These are phyloP conservation scores for Branchipolynoe longqiensis DNA, from an alignment of 2,888 invertebrate genomes.

Conservation along the genomic window DNA sequence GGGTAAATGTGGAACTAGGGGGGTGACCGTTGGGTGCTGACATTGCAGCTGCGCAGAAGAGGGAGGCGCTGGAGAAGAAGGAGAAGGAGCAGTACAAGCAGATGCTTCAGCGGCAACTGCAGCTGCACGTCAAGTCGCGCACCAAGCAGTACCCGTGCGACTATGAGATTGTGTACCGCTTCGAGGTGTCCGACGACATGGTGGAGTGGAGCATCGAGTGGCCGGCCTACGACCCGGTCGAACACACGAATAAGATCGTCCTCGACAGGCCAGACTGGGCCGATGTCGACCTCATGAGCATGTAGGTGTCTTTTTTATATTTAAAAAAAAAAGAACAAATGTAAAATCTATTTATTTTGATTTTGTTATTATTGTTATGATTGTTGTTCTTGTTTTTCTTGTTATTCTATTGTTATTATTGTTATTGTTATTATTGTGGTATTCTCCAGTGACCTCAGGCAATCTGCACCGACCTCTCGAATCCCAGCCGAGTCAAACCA, in stretches of 20 bases:
- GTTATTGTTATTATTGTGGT: background rate
- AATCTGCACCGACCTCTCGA: too few species aligned
- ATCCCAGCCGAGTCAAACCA: too few species aligned
- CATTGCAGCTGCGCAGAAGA: slow-evolving; percentile 51
- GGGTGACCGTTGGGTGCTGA: too few species aligned
- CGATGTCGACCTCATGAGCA: slow-evolving; percentile 57
- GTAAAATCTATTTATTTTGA: too few species aligned
- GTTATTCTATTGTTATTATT: too few species aligned
- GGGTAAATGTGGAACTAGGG: too few species aligned
- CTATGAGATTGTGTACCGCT: slow-evolving; percentile 60
- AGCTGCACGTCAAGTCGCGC: slow-evolving; percentile 60
- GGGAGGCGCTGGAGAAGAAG: slow-evolving; percentile 43
- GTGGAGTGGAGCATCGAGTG: slow-evolving; percentile 62
- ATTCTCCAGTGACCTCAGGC: too few species aligned
- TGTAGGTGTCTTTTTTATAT: too few species aligned
- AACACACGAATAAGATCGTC: slow-evolving; percentile 62
- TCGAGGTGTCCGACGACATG: slow-evolving; percentile 68
- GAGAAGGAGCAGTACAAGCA: slow-evolving; percentile 60
- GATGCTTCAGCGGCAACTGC: slow-evolving; percentile 60
- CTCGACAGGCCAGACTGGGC: slow-evolving; percentile 60
- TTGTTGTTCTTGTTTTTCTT: too few species aligned
- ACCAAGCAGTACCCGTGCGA: slow-evolving; percentile 59
- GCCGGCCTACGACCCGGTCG: slow-evolving; percentile 63
- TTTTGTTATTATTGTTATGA: too few species aligned
- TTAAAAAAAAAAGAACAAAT: too few species aligned